Conservation (phyloP, 2,888 invertebrate species). For the Napeogenes inachia region DNA sequence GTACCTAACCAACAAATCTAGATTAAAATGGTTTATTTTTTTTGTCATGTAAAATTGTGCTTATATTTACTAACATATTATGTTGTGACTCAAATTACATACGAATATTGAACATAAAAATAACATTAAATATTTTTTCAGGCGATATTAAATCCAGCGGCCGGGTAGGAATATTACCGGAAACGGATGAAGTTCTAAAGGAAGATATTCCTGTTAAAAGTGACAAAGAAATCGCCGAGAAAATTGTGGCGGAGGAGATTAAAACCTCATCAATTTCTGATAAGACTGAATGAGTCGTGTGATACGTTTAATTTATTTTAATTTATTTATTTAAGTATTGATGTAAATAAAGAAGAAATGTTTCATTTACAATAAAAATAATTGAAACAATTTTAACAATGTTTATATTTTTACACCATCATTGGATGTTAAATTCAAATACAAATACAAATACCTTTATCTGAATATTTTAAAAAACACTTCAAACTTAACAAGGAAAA, state of each 20-base stretch:
- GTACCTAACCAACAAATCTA: background rate
- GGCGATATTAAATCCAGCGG: constrained; percentile 54
- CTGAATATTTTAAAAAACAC: too few relatives aligned
- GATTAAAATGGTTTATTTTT: background rate
- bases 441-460: too few relatives aligned
- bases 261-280: constrained; percentile 34
- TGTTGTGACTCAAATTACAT: background rate
- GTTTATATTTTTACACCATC: constrained; percentile 8
- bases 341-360: constrained; percentile 12
- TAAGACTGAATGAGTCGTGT: constrained; percentile 31
- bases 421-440: background rate
- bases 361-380: constrained; percentile 3
- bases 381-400: constrained; percentile 2
- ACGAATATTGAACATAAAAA: background rate
- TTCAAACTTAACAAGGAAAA: too few relatives aligned
- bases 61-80: background rate
- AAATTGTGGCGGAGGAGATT: constrained; percentile 31
- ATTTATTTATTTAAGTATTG: constrained; percentile 24
- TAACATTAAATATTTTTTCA: constrained; percentile 34
- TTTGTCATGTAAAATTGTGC: background rate
- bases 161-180: constrained; percentile 39
- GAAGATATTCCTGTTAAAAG: constrained; percentile 14
- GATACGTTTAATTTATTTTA: constrained; percentile 16
- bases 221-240: constrained; percentile 15
- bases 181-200: constrained; percentile 10